Base-by-base conservation (phyloP, 2,113 vertebrate species). In the Falco punctatus region DNA sequence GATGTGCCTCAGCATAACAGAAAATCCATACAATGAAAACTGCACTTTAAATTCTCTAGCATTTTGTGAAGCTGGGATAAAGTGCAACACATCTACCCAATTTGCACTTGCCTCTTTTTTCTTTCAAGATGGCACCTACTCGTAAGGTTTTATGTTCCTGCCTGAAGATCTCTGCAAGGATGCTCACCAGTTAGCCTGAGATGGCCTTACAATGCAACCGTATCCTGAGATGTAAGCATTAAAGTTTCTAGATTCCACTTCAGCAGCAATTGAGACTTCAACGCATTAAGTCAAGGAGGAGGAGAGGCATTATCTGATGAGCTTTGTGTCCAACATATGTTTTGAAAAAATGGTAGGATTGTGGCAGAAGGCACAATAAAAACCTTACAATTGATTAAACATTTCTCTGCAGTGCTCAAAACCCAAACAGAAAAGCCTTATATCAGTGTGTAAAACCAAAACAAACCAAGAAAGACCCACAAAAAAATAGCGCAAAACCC, bases 371-470 rank as follows among this genome's bases (percentile, higher is more conserved):
- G 78, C 33, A 82, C 66, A 82, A 82, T 38, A 16, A 75, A 91
- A 95, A 80, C 20, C 24, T 91, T 65, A 64, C 5, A 85, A 62
- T n/a, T 49, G 61, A 85, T 92, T 92, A 86, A 94, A 92, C 51
- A 59, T 73, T 83, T 92, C 78, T 62, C 58, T 64, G 32, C 13
- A 82, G 73, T 46, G 15, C 51, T 91, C 40, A 89, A 90, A 91
- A 77, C 12, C 11, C 42, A 54, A 89, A 70, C 21, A 81, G 77
- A 81, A 59, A 44, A 87, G 57, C 26, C 44, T 48, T 87, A 9
- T 67, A 84, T 22, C 15, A 28, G 23, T 18, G 6, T 49, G 24
- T 57, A 59, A 86, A 84, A 71, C 38, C 6, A 9, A 30, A 67
- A 21, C 3, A 38, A n/a, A 5, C 16, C 27, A 5, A 30, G 38